A percentile compares a stretch with the other conserved stretches of the same genome.
These are phyloP conservation scores for Egretta garzetta DNA, from an alignment of 2,113 vertebrate genomes.

Conservation along the genomic window DNA sequence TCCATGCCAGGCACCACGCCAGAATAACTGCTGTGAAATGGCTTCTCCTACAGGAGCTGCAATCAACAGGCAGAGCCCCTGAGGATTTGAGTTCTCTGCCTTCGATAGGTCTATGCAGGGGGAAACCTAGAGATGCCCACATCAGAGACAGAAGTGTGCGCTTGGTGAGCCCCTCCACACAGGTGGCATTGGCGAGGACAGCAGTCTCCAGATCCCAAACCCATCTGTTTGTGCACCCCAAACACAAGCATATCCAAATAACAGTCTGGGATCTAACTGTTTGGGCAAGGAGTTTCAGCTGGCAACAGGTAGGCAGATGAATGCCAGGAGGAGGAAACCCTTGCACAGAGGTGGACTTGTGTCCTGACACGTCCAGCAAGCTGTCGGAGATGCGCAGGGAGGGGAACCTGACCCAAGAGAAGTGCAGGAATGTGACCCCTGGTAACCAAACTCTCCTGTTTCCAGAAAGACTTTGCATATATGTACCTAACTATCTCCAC, in stretches of 20 bases:
- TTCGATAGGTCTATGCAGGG: neutral
- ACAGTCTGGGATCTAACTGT: neutral
- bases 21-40: neutral
- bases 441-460: neutral
- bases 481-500: neutral
- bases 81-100: neutral
- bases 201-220: neutral
- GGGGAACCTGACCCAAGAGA: neutral
- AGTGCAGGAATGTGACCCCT: neutral
- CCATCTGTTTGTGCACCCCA: neutral
- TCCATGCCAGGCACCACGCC: neutral
- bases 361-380: neutral
- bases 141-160: neutral
- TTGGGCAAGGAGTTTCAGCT: neutral
- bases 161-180: neutral
- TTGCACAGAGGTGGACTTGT: neutral
- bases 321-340: neutral
- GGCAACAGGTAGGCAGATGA: accelerated
- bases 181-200: neutral
- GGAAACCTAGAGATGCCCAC: neutral
- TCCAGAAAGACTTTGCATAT: neutral
- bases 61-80: neutral
- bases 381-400: accelerated
- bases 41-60: neutral
- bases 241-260: neutral